phyloP scores from a whole-genome alignment of 2,113 vertebrate genomes.

The Hemichromis elongatus region DNA sequence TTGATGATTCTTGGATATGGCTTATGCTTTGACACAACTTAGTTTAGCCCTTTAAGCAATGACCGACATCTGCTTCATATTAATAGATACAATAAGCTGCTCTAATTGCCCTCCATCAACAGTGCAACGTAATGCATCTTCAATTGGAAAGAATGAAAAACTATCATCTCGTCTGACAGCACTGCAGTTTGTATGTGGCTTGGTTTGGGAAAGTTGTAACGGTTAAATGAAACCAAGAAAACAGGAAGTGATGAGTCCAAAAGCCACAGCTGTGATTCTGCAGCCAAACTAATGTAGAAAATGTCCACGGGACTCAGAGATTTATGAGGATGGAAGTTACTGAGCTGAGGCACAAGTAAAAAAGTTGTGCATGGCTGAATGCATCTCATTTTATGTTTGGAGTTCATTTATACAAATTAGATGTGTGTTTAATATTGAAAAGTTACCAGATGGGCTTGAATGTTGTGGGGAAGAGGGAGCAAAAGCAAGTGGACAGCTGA shows the following conservation, averaged over 20 bases:
- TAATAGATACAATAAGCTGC: neutral
- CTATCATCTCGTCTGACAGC: neutral
- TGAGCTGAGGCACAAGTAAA: neutral
- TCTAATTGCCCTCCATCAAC: neutral
- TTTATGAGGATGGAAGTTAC: neutral
- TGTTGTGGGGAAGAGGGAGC: neutral
- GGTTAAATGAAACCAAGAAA: neutral
- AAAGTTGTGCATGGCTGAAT: neutral
- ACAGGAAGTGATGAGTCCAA: neutral
- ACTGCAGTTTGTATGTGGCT: neutral
- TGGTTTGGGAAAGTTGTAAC: neutral
- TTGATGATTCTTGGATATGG: neutral
- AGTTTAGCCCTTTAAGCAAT: neutral
- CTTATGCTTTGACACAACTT: neutral
- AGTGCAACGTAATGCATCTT: neutral
- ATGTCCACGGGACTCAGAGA: neutral
- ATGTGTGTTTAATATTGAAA: neutral
- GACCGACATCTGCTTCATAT: neutral
- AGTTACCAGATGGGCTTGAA: neutral
- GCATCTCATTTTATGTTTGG: neutral
- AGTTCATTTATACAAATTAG: neutral
- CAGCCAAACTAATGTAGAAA: neutral
- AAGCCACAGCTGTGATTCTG: neutral
- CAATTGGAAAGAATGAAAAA: neutral
- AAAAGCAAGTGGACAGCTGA: neutral